phyloP scores from a whole-genome alignment of 2,113 vertebrate species.

The Hucho hucho region DNA sequence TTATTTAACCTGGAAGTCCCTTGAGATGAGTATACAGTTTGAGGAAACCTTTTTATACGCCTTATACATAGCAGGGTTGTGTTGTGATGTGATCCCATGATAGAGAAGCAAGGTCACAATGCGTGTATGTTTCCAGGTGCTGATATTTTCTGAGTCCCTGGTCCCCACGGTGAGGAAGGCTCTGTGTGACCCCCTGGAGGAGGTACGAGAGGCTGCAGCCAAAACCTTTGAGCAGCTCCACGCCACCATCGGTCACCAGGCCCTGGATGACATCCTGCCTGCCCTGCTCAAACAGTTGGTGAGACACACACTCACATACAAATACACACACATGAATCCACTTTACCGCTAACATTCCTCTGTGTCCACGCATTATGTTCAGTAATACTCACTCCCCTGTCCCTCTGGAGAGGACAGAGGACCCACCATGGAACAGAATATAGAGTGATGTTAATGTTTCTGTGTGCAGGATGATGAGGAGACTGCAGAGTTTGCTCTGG shows the following conservation, averaged over 20 bases:
- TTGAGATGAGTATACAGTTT: no score
- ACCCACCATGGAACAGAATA: no score
- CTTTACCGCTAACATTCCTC: neutral
- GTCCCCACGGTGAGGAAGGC: conserved; percentile 96
- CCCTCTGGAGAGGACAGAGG: no score
- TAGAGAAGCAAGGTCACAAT: neutral
- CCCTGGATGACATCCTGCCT: conserved; percentile 94
- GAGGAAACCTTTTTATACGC: no score
- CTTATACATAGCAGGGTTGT: no score
- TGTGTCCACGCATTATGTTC: no score
- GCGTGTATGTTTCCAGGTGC: conserved; percentile 75
- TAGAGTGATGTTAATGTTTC: neutral
- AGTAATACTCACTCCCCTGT: no score
- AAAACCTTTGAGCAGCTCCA: conserved; percentile 99
- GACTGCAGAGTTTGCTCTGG: conserved; percentile 90
- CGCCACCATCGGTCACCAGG: conserved; percentile 95
- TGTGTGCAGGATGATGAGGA: conserved; percentile 81
- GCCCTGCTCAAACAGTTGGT: conserved; percentile 94
- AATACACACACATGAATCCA: neutral
- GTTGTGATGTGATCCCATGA: neutral
- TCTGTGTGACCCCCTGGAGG: conserved; percentile 93
- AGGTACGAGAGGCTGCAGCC: conserved; percentile 93
- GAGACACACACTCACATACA: conserved; percentile 38
- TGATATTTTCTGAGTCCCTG: conserved; percentile 94
- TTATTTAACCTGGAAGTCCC: neutral